Percentiles rank a stretch among this genome's conserved stretches.
Conservation (phyloP, 2,888 invertebrate species). For the Hirtodrosophila cameraria region DNA sequence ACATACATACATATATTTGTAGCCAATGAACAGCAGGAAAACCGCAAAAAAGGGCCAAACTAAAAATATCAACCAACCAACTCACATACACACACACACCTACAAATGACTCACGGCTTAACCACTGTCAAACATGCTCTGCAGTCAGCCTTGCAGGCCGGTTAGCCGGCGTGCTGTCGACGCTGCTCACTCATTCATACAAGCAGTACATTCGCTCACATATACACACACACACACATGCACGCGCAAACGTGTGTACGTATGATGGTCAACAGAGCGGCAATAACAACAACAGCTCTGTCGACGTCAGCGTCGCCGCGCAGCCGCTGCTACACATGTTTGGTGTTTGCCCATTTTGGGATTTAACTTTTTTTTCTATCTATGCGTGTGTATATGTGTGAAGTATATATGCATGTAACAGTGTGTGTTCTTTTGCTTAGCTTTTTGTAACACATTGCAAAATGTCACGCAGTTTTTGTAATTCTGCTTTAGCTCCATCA, state of each 20-base stretch:
- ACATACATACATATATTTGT: constrained; percentile 6
- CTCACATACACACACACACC: constrained; percentile 30
- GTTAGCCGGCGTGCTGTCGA: constrained; percentile 48
- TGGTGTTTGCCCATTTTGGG: constrained; percentile 69
- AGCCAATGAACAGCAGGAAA: constrained; percentile 33
- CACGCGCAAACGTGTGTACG: constrained; percentile 18
- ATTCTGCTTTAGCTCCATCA: constrained; percentile 17
- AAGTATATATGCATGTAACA: background rate
- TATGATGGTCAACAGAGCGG: constrained; percentile 51
- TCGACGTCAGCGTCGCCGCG: constrained; percentile 46
- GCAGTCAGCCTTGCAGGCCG: constrained; percentile 44
- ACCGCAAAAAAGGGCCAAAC: constrained; percentile 47
- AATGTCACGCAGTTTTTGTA: constrained; percentile 67
- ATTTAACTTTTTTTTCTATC: constrained; percentile 53
- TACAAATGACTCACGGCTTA: constrained; percentile 60
- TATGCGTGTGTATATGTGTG: constrained; percentile 11
- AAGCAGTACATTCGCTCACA: constrained; percentile 45
- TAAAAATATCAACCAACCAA: constrained; percentile 58
- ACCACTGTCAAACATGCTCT: constrained; percentile 56
- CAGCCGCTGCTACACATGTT: constrained; percentile 68
- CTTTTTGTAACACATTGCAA: constrained; percentile 55
- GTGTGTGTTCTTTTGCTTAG: constrained; percentile 14
- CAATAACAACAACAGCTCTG: constrained; percentile 56
- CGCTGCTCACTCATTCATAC: constrained; percentile 62
- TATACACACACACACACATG: constrained; percentile 14